These are phyloP conservation scores for Lasaia peninsularis DNA, from an alignment of 1,140 invertebrate species.

Conservation along the genomic window DNA sequence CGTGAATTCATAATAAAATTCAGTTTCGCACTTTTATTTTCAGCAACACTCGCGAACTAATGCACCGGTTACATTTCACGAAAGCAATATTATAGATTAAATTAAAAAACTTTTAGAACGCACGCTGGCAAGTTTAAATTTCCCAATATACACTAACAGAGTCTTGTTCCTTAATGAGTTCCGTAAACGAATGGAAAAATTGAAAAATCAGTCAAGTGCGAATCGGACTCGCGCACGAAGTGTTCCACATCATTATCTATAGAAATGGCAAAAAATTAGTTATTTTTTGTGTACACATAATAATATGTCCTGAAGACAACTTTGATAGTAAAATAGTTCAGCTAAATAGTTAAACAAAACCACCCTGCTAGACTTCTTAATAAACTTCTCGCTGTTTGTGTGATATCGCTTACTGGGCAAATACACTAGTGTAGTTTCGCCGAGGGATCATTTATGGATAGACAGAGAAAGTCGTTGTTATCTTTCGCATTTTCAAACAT, in stretches of 20 bases:
- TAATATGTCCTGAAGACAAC: no score
- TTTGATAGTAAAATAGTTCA: background rate
- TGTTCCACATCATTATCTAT: no score
- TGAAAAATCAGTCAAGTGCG: no score
- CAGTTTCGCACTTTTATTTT: conserved; percentile 15
- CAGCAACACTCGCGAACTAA: background rate
- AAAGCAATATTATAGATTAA: background rate
- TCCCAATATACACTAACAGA: no score
- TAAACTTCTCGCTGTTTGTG: background rate
- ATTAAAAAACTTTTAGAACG: no score
- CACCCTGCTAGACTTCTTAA: background rate
- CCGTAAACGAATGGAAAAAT: no score
- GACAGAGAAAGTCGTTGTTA: conserved; percentile 35
- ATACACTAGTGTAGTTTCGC: conserved; percentile 20
- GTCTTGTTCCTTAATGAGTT: no score
- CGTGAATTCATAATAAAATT: conserved; percentile 19
- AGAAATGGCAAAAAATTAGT: no score
- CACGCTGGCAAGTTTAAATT: no score
- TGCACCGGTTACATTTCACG: background rate
- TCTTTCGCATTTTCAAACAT: conserved; percentile 34
- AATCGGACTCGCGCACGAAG: no score
- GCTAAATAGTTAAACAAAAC: background rate
- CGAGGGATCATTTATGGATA: conserved; percentile 31
- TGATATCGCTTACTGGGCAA: conserved; percentile 6
- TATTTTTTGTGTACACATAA: no score